A percentile compares a stretch with the other conserved stretches of the same genome.
Conservation (phyloP, 2,797 vertebrate species). For the Anableps anableps region DNA sequence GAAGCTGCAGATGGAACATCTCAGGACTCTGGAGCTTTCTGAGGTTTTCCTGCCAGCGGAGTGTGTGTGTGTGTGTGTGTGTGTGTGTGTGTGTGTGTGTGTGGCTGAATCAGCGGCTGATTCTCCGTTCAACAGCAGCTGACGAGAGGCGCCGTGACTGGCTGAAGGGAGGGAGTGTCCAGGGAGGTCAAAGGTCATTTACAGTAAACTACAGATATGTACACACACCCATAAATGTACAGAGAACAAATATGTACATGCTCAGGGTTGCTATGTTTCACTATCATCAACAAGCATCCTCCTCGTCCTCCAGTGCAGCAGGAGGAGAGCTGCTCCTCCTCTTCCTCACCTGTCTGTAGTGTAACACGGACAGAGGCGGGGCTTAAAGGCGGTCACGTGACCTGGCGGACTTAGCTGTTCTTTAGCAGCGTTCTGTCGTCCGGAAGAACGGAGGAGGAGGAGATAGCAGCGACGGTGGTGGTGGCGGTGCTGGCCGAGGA, state of each 20-base stretch:
- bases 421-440: conserved; percentile 90
- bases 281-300: conserved; percentile 35
- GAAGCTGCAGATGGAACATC: neutral
- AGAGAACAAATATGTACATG: conserved; percentile 82
- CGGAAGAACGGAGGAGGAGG: conserved; percentile 73
- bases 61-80: too few relatives aligned
- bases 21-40: neutral
- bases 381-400: conserved; percentile 32
- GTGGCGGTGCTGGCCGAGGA: conserved; percentile 62
- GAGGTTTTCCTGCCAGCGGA: too few relatives aligned
- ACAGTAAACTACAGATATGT: conserved; percentile 83
- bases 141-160: conserved; percentile 27
- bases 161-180: conserved; percentile 31
- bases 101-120: neutral
- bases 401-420: conserved; percentile 83
- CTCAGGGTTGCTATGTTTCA: conserved; percentile 60
- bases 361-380: conserved; percentile 40
- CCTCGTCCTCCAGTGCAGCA: conserved; percentile 14
- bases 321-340: conserved; percentile 33
- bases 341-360: conserved; percentile 58
- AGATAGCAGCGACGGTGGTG: conserved; percentile 36
- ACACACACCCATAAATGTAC: conserved; percentile 78
- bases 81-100: too few relatives aligned
- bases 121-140: neutral
- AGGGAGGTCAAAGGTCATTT: conserved; percentile 64